Evolutionary conservation across 1,140 invertebrate genomes (phyloP).

Genomic region (Ostrea edulis): DNA sequence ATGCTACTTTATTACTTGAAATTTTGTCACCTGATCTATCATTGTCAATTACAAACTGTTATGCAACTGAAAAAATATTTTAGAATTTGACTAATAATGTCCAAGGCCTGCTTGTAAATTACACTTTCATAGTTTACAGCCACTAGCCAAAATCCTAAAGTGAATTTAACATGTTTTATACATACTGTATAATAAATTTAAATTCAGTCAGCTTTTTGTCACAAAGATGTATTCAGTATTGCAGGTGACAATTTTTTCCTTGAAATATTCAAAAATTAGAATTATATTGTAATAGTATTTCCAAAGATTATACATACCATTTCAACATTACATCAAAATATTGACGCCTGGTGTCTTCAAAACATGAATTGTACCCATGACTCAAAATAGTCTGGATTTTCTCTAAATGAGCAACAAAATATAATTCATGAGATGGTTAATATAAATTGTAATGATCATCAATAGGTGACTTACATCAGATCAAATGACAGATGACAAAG

Average conservation of each 20-base stretch:
- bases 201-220: not conserved
- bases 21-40: not conserved
- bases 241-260: not conserved
- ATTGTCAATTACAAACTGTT: not conserved
- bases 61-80: not conserved
- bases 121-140: not conserved
- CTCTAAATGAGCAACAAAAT: conserved; percentile 29
- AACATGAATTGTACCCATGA: not conserved
- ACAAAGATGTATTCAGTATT: not conserved
- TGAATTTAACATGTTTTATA: not conserved
- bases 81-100: not conserved
- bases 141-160: not conserved
- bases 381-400: conserved; percentile 31
- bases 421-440: conserved; percentile 26
- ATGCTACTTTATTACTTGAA: not conserved
- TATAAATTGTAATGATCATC: conserved; percentile 38
- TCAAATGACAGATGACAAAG: conserved; percentile 38
- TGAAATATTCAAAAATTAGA: not conserved
- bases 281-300: not conserved
- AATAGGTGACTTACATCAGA: conserved; percentile 34
- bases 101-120: not conserved
- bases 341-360: not conserved
- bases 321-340: not conserved
- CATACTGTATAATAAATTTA: not conserved
- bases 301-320: not conserved